Evolutionary conservation across 2,797 vertebrate species (phyloP).

Genomic region (Myotis myotis): DNA sequence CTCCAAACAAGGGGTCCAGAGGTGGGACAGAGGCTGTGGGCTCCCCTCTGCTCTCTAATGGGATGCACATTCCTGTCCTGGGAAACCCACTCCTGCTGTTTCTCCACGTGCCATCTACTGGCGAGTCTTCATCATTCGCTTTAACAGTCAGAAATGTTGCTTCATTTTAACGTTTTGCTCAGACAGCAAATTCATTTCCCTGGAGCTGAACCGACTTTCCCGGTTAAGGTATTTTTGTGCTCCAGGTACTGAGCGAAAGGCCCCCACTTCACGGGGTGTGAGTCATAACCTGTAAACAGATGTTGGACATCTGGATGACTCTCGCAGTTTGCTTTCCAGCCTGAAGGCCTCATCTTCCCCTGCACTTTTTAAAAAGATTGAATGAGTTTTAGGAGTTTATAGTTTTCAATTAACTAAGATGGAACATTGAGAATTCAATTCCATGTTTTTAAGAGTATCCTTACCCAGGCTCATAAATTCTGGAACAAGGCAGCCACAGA

Average conservation of each 20-base stretch:
- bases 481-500: constrained; percentile 77
- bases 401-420: not conserved
- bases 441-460: constrained; percentile 17
- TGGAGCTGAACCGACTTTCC: not conserved
- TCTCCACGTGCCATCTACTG: fast-evolving
- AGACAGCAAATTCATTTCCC: not conserved
- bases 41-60: fast-evolving
- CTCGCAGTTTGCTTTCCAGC: not conserved
- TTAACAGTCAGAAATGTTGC: not conserved
- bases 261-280: not conserved
- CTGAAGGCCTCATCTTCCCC: not conserved
- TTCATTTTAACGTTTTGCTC: constrained; percentile 14
- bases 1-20: not conserved
- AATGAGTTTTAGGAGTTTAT: constrained; percentile 10
- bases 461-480: constrained; percentile 49
- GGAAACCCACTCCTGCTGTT: fast-evolving
- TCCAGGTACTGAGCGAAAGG: not conserved
- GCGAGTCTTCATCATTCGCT: not conserved
- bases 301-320: constrained; percentile 17
- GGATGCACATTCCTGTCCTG: not conserved
- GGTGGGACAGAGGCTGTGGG: not conserved
- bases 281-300: not conserved
- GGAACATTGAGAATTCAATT: not conserved
- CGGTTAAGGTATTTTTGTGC: not conserved
- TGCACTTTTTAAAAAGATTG: not conserved